phyloP scores from a whole-genome alignment of 2,888 invertebrate species.

The Eupsilia transversa region DNA sequence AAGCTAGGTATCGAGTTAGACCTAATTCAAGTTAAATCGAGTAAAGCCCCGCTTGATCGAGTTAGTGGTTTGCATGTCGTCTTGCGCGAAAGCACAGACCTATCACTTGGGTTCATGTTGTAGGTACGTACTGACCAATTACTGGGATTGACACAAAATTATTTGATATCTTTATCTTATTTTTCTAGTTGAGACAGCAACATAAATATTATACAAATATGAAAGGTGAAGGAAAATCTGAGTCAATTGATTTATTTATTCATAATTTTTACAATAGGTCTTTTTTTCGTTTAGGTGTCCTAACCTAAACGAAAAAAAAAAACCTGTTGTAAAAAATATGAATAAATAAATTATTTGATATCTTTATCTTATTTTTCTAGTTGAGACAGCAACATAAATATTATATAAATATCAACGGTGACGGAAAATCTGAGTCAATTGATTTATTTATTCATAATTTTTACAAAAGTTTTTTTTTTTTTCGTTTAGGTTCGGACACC shows the following conservation, averaged over 20 bases:
- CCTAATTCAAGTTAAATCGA: conserved; percentile 40
- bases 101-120: not conserved
- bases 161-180: not conserved
- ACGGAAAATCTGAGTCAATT: not conserved
- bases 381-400: not conserved
- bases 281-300: too few relatives aligned
- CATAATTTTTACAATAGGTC: too few relatives aligned
- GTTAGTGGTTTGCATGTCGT: conserved; percentile 32
- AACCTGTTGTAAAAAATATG: too few relatives aligned
- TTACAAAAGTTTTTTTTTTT: too few relatives aligned
- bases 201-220: too few relatives aligned
- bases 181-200: not conserved
- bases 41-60: conserved; percentile 15
- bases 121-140: not conserved
- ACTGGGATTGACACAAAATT: not conserved
- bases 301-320: too few relatives aligned
- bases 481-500: too few relatives aligned
- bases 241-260: too few relatives aligned
- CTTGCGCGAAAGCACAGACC: conserved; percentile 2
- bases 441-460: too few relatives aligned
- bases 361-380: not conserved
- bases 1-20: conserved; percentile 22
- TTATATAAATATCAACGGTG: too few relatives aligned
- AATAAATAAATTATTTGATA: not conserved
- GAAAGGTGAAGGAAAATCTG: not conserved